These are phyloP conservation scores for Archegozetes longisetosus DNA, from an alignment of 1,140 invertebrate genomes.

Conservation along the genomic window DNA sequence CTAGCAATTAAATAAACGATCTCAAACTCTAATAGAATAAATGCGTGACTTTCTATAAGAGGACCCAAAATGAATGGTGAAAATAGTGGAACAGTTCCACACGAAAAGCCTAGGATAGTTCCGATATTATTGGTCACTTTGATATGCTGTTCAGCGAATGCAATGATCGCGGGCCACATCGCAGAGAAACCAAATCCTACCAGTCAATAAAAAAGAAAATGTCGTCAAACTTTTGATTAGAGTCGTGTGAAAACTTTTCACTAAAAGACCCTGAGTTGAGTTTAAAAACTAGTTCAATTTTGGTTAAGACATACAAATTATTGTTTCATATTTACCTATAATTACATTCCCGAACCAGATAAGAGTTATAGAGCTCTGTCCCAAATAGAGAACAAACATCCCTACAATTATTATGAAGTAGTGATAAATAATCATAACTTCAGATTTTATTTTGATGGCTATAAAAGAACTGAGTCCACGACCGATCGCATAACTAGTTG, in stretches of 20 bases:
- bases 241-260: too few relatives aligned
- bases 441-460: background rate
- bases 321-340: background rate
- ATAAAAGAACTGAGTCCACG: constrained; percentile 4
- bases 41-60: background rate
- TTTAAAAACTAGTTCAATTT: background rate
- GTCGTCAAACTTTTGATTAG: too few relatives aligned
- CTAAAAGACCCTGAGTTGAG: too few relatives aligned
- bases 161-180: constrained; percentile 9
- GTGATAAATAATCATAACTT: constrained; percentile 12
- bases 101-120: constrained; percentile 2
- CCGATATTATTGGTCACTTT: background rate
- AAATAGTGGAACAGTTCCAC: background rate
- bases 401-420: constrained; percentile 5
- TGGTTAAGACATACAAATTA: background rate
- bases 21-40: constrained; percentile 1
- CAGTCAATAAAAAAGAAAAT: background rate
- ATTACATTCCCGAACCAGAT: constrained; percentile 6
- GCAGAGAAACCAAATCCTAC: constrained; percentile 12
- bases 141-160: constrained; percentile 4
- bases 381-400: background rate
- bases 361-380: background rate
- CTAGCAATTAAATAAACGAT: background rate
- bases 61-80: constrained; percentile 4
- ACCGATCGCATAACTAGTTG: constrained; percentile 4